Conservation (phyloP, 2,888 invertebrate genomes). For the Drosophila borealis region DNA sequence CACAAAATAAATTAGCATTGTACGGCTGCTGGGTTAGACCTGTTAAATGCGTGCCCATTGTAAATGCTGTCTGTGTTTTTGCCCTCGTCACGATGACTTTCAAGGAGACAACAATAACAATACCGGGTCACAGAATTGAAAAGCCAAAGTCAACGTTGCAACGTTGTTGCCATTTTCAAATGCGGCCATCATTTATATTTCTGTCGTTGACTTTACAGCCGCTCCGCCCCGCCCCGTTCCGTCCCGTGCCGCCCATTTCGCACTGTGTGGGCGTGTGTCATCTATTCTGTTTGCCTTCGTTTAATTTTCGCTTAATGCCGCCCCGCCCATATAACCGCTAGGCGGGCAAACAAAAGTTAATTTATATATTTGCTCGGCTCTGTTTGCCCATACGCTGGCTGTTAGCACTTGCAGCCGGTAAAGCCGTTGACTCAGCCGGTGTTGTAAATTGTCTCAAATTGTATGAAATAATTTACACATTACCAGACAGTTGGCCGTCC, state of each 20-base stretch:
- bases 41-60: conserved; percentile 28
- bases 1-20: conserved; percentile 71
- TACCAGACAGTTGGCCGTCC: conserved; percentile 69
- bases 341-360: conserved; percentile 67
- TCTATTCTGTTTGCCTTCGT: conserved; percentile 52
- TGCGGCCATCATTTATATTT: conserved; percentile 46
- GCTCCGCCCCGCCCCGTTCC: no score
- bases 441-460: conserved; percentile 81
- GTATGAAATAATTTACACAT: conserved; percentile 80
- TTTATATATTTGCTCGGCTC: conserved; percentile 70
- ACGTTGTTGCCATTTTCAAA: conserved; percentile 50
- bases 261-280: conserved; percentile 31
- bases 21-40: conserved; percentile 37
- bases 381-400: conserved; percentile 57
- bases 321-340: conserved; percentile 1
- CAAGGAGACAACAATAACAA: conserved; percentile 15
- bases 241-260: background rate
- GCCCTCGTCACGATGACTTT: conserved; percentile 33
- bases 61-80: conserved; percentile 35
- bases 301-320: conserved; percentile 61
- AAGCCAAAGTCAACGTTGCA: conserved; percentile 56
- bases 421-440: conserved; percentile 50
- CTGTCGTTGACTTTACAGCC: conserved; percentile 29
- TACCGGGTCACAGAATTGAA: conserved; percentile 25
- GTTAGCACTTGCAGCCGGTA: conserved; percentile 49